Conservation (phyloP, 2,113 vertebrate genomes). For the Thalassoma bifasciatum region DNA sequence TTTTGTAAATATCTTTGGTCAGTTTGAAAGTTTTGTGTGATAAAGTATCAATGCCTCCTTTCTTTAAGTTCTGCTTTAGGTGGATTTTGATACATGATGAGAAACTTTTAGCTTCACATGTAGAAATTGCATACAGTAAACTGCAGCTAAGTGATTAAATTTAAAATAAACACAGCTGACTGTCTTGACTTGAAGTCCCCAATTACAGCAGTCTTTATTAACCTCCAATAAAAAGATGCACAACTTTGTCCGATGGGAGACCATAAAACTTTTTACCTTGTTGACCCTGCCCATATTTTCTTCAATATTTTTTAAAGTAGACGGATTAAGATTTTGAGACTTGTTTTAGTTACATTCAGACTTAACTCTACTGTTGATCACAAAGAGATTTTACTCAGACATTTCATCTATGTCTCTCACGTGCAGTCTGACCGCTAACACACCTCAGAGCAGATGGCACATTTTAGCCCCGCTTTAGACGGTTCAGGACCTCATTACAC, state of each 20-base stretch:
- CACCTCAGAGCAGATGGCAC: conserved; percentile 67
- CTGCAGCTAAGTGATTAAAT: too few species aligned
- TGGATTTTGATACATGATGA: too few species aligned
- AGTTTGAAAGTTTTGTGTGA: too few species aligned
- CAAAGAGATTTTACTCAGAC: not conserved
- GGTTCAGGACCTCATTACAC: conserved; percentile 58
- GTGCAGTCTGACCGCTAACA: conserved; percentile 51
- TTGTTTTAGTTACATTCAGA: too few species aligned
- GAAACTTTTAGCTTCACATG: not conserved
- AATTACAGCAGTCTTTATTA: not conserved
- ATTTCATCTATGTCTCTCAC: conserved; percentile 23
- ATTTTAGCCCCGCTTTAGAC: conserved; percentile 42
- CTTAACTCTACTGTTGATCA: not conserved
- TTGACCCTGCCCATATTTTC: not conserved
- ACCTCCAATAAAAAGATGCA: not conserved
- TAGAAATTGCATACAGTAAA: too few species aligned
- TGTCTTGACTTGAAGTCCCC: too few species aligned
- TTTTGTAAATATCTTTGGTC: too few species aligned
- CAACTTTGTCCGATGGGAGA: not conserved
- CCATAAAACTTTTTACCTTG: not conserved
- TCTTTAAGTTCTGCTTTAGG: too few species aligned
- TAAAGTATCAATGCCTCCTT: too few species aligned
- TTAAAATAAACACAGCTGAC: too few species aligned
- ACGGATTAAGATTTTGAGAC: not conserved
- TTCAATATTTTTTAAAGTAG: not conserved